A percentile compares a stretch with the other conserved stretches of the same genome.
phyloP scores from a whole-genome alignment of 2,113 vertebrate genomes.

The Cottus gobio region DNA sequence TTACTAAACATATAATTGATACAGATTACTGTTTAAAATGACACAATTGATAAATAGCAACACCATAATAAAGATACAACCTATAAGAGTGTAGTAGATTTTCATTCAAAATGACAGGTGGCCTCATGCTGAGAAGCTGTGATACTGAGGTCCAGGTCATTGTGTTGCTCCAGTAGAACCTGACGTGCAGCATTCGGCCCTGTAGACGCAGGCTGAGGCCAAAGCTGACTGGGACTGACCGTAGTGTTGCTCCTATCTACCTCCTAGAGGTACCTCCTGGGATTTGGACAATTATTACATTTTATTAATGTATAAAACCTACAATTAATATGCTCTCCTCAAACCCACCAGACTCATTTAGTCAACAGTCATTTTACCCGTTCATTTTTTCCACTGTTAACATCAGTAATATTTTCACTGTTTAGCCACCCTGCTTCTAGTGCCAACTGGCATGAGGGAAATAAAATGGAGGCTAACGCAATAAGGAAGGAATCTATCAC shows the following conservation, averaged over 20 bases:
- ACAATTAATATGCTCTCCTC: background rate
- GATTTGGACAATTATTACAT: background rate
- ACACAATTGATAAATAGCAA: background rate
- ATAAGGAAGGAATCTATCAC: too few relatives aligned
- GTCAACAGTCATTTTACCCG: too few relatives aligned
- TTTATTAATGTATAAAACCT: background rate
- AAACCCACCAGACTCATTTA: background rate
- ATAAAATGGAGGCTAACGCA: background rate
- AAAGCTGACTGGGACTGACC: background rate
- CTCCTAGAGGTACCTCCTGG: too few relatives aligned
- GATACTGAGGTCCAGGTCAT: background rate
- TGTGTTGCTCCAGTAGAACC: conserved; percentile 24
- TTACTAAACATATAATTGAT: background rate
- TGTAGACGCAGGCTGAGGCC: background rate
- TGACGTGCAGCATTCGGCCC: conserved; percentile 21
- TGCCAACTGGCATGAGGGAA: background rate
- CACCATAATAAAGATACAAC: background rate
- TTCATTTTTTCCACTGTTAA: background rate
- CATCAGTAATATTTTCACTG: too few relatives aligned
- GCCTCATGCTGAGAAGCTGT: background rate
- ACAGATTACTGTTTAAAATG: background rate
- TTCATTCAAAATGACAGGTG: background rate
- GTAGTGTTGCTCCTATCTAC: background rate
- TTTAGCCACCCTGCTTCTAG: background rate
- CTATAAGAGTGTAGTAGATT: background rate